Evolutionary conservation across 2,113 vertebrate genomes (phyloP).

Genomic region (Entomyzon cyanotis): DNA sequence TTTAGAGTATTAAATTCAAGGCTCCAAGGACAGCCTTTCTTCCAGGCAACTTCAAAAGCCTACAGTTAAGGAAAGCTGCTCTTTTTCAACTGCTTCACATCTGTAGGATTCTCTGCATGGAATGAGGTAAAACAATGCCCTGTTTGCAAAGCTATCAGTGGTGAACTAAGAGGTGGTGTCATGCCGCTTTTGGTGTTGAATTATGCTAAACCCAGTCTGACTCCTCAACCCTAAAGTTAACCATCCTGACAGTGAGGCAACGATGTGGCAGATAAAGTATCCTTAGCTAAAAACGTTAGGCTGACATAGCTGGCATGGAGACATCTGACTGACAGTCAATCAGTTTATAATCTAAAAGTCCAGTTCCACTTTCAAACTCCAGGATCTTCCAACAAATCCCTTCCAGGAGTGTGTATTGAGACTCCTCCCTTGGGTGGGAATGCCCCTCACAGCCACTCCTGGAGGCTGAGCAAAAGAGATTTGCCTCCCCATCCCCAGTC

Average conservation of each 20-base stretch:
- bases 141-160: neutral
- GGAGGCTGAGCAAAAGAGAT: neutral
- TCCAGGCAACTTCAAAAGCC: neutral
- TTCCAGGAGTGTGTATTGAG: neutral
- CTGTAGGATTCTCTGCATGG: neutral
- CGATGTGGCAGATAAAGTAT: neutral
- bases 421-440: neutral
- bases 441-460: fast-evolving
- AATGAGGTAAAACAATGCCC: neutral
- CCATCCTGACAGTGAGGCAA: neutral
- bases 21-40: neutral
- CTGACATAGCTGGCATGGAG: neutral
- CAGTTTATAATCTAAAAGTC: neutral
- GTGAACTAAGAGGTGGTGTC: neutral
- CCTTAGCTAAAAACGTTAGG: neutral
- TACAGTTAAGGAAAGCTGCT: neutral
- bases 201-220: neutral
- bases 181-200: neutral
- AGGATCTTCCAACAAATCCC: neutral
- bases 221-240: neutral
- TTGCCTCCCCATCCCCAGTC: neutral
- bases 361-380: neutral
- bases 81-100: neutral
- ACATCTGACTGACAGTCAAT: neutral
- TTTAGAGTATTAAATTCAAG: neutral